These are phyloP conservation scores for Peribatodes rhomboidaria DNA, from an alignment of 2,888 invertebrate species.

Conservation along the genomic window DNA sequence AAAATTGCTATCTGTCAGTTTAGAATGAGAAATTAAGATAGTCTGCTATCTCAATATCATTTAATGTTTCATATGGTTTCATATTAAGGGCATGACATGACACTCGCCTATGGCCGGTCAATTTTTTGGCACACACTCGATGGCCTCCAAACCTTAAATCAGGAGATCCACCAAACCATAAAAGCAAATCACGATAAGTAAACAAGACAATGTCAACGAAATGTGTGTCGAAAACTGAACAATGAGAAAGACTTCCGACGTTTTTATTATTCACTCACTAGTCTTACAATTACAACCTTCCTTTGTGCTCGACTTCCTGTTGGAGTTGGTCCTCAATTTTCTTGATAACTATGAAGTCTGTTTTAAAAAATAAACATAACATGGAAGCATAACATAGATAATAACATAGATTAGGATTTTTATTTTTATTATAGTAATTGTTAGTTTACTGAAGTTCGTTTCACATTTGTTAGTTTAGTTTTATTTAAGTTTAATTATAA, in stretches of 20 bases:
- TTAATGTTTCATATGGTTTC: no score
- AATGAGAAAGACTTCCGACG: conserved; percentile 67
- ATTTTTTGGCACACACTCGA: conserved; percentile 8
- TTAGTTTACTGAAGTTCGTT: no score
- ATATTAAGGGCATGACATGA: no score
- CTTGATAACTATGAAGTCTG: conserved; percentile 54
- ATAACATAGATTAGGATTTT: no score
- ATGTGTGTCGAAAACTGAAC: conserved; percentile 58
- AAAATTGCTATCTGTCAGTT: no score
- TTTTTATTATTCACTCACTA: conserved; percentile 53
- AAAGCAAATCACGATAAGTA: conserved; percentile 51
- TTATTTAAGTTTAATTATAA: no score
- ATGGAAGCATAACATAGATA: no score
- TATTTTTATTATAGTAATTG: no score
- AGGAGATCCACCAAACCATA: conserved; percentile 17
- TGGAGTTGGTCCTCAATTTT: conserved; percentile 47
- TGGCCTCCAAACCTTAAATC: background rate
- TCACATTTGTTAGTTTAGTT: no score
- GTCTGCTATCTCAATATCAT: no score
- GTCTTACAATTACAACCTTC: conserved; percentile 58
- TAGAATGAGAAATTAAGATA: no score
- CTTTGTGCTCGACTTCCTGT: conserved; percentile 66
- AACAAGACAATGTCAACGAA: conserved; percentile 53
- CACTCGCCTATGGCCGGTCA: no score
- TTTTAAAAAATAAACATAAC: conserved; percentile 39